phyloP scores from a whole-genome alignment of 2,113 vertebrate genomes.

The Polypterus bichir region DNA sequence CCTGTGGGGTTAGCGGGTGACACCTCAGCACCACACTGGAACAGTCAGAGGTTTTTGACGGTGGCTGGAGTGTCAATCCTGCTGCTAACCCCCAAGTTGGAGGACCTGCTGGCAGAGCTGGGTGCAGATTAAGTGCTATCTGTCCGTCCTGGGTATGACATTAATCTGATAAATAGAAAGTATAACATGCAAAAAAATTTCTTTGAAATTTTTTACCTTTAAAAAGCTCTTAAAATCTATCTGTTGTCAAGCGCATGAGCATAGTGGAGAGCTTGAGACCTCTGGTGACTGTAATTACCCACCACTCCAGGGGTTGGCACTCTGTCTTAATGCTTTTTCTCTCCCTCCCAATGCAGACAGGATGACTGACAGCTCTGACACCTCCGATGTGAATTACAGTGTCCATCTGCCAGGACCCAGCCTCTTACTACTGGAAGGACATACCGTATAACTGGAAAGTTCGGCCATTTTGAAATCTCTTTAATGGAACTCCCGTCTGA shows the following conservation, averaged over 20 bases:
- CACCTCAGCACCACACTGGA: too few species aligned
- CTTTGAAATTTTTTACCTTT: constrained; percentile 14
- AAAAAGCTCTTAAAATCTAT: constrained; percentile 27
- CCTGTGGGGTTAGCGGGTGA: too few species aligned
- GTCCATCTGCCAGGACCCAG: constrained; percentile 24
- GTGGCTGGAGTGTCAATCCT: too few species aligned
- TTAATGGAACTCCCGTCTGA: constrained; percentile 28
- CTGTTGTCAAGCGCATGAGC: constrained; percentile 31
- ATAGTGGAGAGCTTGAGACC: constrained; percentile 33
- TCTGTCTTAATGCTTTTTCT: constrained; percentile 53
- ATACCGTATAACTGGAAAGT: constrained; percentile 22
- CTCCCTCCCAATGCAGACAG: constrained; percentile 44
- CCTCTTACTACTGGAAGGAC: constrained; percentile 9
- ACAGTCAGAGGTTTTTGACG: too few species aligned
- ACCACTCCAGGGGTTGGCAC: constrained; percentile 41
- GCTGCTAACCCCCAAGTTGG: too few species aligned
- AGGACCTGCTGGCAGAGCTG: too few species aligned
- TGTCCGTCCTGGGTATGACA: too few species aligned
- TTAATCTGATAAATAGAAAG: constrained; percentile 10
- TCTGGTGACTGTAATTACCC: constrained; percentile 45
- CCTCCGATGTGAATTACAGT: background rate
- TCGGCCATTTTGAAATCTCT: constrained; percentile 18
- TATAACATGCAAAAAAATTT: constrained; percentile 6
- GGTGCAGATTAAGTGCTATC: too few species aligned
- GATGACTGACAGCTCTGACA: constrained; percentile 32